Percentiles rank a stretch among this genome's conserved stretches.
Conservation (phyloP, 2,113 vertebrate species). For the Boulengeromyrus knoepffleri region DNA sequence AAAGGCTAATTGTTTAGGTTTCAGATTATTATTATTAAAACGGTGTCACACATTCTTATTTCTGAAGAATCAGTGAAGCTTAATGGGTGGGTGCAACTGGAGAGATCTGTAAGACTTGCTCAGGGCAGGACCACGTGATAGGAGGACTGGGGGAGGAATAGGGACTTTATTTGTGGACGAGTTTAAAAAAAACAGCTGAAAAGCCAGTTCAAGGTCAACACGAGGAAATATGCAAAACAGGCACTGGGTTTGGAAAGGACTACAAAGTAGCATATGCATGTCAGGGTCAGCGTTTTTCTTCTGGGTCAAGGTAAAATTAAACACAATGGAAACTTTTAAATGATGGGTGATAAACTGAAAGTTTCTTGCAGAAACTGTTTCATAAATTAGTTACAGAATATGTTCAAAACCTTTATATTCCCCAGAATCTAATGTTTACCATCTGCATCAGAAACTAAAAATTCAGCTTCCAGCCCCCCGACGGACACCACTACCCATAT, state of each 20-base stretch:
- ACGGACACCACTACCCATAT: neutral
- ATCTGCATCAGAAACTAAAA: neutral
- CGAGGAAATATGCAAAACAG: neutral
- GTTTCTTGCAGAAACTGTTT: neutral
- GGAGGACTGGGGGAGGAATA: neutral
- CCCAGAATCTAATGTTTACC: neutral
- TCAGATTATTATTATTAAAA: neutral
- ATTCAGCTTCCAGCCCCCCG: neutral
- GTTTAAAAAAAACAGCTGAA: neutral
- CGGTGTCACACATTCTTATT: neutral
- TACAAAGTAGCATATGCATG: neutral
- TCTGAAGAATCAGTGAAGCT: neutral
- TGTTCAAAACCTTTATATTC: neutral
- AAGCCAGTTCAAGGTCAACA: neutral
- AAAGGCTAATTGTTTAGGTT: neutral
- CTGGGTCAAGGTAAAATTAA: neutral
- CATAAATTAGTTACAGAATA: neutral
- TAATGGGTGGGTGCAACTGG: neutral
- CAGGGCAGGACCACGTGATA: neutral
- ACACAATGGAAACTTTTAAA: neutral
- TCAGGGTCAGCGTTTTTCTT: neutral
- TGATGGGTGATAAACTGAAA: neutral
- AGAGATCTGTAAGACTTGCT: neutral
- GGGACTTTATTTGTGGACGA: neutral
- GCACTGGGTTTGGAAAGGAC: neutral